Evolutionary conservation across 2,888 invertebrate species (phyloP).

Genomic region (Drosophila cyrtoloma): DNA sequence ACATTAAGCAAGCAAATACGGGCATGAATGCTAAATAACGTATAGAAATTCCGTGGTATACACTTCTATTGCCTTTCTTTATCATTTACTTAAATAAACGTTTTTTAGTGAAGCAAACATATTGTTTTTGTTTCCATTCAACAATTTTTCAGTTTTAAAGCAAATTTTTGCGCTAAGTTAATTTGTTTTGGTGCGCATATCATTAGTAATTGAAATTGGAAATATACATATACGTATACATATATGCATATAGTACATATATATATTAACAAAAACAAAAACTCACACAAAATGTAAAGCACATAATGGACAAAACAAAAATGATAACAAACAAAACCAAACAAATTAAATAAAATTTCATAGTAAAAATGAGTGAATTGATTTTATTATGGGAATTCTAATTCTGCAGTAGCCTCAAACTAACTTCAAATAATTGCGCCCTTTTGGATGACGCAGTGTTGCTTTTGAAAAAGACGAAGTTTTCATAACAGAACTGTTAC

Average conservation of each 20-base stretch:
- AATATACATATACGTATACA: slow-evolving; percentile 65
- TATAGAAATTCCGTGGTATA: slow-evolving; percentile 70
- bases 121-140: slow-evolving; percentile 35
- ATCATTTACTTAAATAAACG: slow-evolving; percentile 75
- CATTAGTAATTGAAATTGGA: slow-evolving; percentile 69
- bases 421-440: slow-evolving; percentile 7
- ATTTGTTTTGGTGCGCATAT: slow-evolving; percentile 74
- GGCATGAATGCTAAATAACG: slow-evolving; percentile 64
- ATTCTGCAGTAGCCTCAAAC: no score
- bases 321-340: slow-evolving; percentile 50
- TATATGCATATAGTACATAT: slow-evolving; percentile 60
- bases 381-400: slow-evolving; percentile 8
- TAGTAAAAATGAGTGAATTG: slow-evolving; percentile 52
- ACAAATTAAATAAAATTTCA: slow-evolving; percentile 74
- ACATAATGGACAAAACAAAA: slow-evolving; percentile 73
- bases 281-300: slow-evolving; percentile 76
- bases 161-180: slow-evolving; percentile 62
- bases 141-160: slow-evolving; percentile 29
- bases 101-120: slow-evolving; percentile 55
- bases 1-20: slow-evolving; percentile 64
- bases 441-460: background rate
- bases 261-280: slow-evolving; percentile 48
- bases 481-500: background rate
- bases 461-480: background rate
- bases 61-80: slow-evolving; percentile 77